phyloP scores from a whole-genome alignment of 2,113 vertebrate genomes.

The Peromyscus leucopus region DNA sequence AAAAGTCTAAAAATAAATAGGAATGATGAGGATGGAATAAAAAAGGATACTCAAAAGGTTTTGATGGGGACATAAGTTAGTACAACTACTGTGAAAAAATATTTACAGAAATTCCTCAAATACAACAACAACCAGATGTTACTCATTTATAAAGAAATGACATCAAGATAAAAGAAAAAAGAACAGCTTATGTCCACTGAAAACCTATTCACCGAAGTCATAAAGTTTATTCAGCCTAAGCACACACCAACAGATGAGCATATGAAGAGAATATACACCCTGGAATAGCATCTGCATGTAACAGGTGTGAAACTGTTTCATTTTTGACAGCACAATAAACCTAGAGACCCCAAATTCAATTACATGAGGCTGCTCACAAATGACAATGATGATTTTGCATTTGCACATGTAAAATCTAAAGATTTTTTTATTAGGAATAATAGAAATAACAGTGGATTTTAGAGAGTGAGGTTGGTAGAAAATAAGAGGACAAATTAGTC shows the following conservation, averaged over 20 bases:
- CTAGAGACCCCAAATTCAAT: not conserved
- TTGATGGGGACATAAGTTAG: not conserved
- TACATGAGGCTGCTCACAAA: not conserved
- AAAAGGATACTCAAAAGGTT: fast-evolving
- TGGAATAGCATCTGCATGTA: not conserved
- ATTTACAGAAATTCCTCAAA: not conserved
- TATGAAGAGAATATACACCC: not conserved
- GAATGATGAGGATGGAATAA: not conserved
- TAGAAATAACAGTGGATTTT: not conserved
- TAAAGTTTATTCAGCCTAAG: not conserved
- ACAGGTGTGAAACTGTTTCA: not conserved
- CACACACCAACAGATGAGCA: not conserved
- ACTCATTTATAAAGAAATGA: not conserved
- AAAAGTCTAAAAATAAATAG: not conserved
- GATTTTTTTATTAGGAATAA: too few species aligned
- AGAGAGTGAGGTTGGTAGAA: not conserved
- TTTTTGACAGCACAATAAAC: not conserved
- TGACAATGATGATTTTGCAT: not conserved
- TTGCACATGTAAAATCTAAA: not conserved
- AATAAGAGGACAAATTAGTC: not conserved
- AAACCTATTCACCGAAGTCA: not conserved
- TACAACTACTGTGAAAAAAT: not conserved
- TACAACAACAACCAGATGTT: not conserved
- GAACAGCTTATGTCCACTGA: not conserved
- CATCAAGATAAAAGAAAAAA: not conserved